Evolutionary conservation across 2,888 invertebrate genomes (phyloP).

Genomic region (Tineola bisselliella): DNA sequence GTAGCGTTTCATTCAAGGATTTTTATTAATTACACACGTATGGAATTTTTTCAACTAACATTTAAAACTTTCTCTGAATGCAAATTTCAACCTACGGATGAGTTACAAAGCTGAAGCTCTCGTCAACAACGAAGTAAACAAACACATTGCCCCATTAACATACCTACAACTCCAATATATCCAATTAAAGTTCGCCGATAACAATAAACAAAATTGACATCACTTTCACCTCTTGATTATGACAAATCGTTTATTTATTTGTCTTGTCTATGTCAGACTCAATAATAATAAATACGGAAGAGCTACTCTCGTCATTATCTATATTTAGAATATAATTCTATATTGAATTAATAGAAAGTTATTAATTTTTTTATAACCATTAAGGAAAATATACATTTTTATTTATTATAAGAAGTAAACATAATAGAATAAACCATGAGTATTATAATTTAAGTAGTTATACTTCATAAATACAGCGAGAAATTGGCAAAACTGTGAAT

Average conservation of each 20-base stretch:
- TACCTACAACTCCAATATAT: not conserved
- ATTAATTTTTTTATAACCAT: too few relatives aligned
- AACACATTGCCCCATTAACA: not conserved
- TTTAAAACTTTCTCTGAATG: not conserved
- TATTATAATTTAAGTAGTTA: not conserved
- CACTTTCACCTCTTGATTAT: not conserved
- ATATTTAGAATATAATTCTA: not conserved
- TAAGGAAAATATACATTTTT: too few relatives aligned
- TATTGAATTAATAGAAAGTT: not conserved
- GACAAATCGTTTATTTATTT: not conserved
- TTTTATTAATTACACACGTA: not conserved
- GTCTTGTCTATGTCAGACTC: too few relatives aligned
- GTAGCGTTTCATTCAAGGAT: not conserved
- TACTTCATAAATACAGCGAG: not conserved
- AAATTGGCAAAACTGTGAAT: conserved; percentile 20
- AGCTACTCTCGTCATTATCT: too few relatives aligned
- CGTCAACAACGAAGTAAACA: not conserved
- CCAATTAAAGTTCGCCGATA: not conserved
- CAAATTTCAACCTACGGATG: not conserved
- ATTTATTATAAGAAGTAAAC: too few relatives aligned
- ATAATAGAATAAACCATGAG: not conserved
- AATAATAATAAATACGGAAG: too few relatives aligned
- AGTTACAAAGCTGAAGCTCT: not conserved
- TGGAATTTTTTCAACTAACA: not conserved
- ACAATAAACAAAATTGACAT: not conserved